Evolutionary conservation across 2,888 invertebrate species (phyloP).

Genomic region (Andrena fulva): DNA sequence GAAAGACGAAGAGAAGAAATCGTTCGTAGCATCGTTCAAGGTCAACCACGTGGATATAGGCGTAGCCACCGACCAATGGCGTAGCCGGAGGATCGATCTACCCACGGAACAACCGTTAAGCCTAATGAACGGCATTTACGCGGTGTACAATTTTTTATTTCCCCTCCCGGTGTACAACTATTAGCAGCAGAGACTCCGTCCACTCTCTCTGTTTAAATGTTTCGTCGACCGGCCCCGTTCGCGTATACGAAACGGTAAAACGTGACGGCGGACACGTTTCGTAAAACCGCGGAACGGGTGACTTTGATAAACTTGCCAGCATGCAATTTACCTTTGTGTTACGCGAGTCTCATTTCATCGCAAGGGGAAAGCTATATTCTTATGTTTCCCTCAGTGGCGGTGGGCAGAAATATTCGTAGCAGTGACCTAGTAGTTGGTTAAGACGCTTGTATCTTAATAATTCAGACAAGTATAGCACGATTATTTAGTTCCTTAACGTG

Average conservation of each 20-base stretch:
- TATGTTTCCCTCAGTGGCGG: too few species aligned
- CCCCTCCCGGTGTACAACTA: slow-evolving; percentile 9
- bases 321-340: background rate
- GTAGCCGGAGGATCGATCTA: slow-evolving; percentile 56
- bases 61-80: slow-evolving; percentile 59
- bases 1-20: slow-evolving; percentile 69
- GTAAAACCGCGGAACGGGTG: background rate
- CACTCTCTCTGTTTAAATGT: slow-evolving; percentile 18
- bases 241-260: slow-evolving; percentile 30
- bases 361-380: too few species aligned
- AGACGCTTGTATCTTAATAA: too few species aligned
- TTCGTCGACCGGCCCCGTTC: slow-evolving; percentile 1
- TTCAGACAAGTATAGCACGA: too few species aligned
- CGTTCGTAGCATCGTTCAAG: slow-evolving; percentile 70
- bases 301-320: slow-evolving; percentile 2
- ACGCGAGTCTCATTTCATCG: too few species aligned
- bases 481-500: too few species aligned
- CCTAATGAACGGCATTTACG: slow-evolving; percentile 53
- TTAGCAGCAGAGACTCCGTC: slow-evolving; percentile 21
- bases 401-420: too few species aligned
- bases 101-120: slow-evolving; percentile 50
- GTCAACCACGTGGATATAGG: slow-evolving; percentile 68
- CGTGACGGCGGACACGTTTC: slow-evolving; percentile 21
- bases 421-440: too few species aligned
- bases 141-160: slow-evolving; percentile 30